Evolutionary conservation across 2,113 vertebrate species (phyloP).

Genomic region (Heliornis fulica): DNA sequence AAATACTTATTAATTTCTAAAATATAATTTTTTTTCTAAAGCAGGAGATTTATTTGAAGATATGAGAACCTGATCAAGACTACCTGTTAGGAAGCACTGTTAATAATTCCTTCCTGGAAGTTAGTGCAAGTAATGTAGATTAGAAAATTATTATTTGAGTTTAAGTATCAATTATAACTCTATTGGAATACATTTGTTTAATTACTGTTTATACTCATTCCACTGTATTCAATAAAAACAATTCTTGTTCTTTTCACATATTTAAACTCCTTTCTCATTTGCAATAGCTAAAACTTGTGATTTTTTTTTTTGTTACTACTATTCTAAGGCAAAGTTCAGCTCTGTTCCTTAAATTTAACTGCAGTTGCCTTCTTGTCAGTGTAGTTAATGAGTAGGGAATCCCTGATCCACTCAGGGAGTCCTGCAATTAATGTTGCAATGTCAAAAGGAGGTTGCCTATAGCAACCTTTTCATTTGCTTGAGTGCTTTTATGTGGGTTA

Average conservation of each 20-base stretch:
- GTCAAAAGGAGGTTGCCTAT: neutral
- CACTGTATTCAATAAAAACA: neutral
- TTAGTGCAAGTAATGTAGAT: neutral
- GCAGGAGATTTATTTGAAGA: neutral
- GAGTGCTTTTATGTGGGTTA: neutral
- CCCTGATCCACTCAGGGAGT: neutral
- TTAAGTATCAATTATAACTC: neutral
- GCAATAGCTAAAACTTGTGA: neutral
- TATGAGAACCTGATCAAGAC: neutral
- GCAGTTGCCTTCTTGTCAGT: neutral
- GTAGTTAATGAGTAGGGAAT: slow-evolving; percentile 14
- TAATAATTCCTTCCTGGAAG: neutral
- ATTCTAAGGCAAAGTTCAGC: neutral
- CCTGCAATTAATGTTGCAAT: neutral
- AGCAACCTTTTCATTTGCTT: slow-evolving; percentile 25
- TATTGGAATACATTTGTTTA: neutral
- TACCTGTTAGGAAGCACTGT: neutral
- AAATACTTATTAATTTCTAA: neutral
- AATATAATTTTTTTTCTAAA: neutral
- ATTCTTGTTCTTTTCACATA: neutral
- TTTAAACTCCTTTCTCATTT: neutral
- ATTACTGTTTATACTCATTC: neutral
- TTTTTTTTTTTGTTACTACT: neutral
- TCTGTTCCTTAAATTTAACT: neutral
- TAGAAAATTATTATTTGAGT: neutral